Percentiles rank a stretch among this genome's conserved stretches.
phyloP scores from a whole-genome alignment of 2,888 invertebrate genomes.

The Diarsia dahlii region DNA sequence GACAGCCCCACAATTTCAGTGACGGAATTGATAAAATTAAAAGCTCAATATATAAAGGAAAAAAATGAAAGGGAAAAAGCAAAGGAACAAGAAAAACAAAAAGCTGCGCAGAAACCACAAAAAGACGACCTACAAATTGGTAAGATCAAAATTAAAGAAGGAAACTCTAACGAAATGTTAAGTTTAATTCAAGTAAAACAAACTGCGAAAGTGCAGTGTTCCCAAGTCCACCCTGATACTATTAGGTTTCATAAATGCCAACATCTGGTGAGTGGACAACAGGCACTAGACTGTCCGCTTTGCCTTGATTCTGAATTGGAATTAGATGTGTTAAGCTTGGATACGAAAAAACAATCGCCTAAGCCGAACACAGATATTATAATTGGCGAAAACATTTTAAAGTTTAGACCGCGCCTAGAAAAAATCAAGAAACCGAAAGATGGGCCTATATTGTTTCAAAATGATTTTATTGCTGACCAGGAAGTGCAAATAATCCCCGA shows the following conservation, averaged over 20 bases:
- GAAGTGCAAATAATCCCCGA: background rate
- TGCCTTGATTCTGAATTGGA: slow-evolving; percentile 54
- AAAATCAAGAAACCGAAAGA: slow-evolving; percentile 55
- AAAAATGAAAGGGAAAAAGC: background rate
- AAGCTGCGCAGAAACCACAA: background rate
- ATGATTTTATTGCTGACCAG: slow-evolving; percentile 57
- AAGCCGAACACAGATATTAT: slow-evolving; percentile 71
- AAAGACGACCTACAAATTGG: background rate
- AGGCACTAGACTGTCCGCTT: slow-evolving; percentile 3
- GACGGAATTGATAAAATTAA: background rate
- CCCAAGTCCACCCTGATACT: background rate
- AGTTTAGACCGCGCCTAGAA: slow-evolving; percentile 65
- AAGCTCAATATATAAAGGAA: background rate
- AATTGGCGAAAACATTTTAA: slow-evolving; percentile 76
- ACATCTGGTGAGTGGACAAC: background rate
- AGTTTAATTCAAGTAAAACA: slow-evolving; percentile 72
- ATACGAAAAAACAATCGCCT: background rate
- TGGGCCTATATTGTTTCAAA: slow-evolving; percentile 69
- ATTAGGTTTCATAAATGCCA: background rate
- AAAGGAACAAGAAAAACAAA: background rate
- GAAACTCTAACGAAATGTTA: slow-evolving; percentile 56
- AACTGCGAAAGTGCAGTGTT: slow-evolving; percentile 30
- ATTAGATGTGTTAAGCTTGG: slow-evolving; percentile 36
- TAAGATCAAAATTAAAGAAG: background rate
- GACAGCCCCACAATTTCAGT: background rate